Percentiles rank a stretch among this genome's conserved stretches.
These are phyloP conservation scores for Nymphalis io DNA, from an alignment of 1,140 invertebrate species.

Conservation along the genomic window DNA sequence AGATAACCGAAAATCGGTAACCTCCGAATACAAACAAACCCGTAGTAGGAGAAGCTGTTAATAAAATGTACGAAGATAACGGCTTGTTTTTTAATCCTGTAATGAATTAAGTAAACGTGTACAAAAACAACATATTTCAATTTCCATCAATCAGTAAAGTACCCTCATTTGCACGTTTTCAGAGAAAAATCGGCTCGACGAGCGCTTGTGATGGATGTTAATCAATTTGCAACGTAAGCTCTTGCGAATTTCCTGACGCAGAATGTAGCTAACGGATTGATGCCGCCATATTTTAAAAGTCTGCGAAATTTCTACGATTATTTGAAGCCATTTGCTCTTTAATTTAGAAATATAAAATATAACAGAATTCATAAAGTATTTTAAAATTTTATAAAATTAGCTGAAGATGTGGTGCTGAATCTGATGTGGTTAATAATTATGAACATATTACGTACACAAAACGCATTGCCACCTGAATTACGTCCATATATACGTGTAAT, in stretches of 20 bases:
- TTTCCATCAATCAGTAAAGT: neutral
- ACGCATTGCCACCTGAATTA: neutral
- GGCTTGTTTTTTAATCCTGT: neutral
- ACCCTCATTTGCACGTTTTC: slow-evolving; percentile 1
- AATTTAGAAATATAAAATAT: no score
- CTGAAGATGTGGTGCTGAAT: no score
- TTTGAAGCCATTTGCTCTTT: no score
- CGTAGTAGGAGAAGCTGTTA: no score
- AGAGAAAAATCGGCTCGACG: neutral
- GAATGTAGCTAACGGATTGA: neutral
- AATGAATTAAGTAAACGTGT: neutral
- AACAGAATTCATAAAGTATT: no score
- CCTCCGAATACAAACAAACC: no score
- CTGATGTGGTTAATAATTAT: no score
- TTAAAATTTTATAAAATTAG: no score
- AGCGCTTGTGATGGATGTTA: neutral
- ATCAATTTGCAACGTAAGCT: slow-evolving; percentile 7
- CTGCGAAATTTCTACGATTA: neutral
- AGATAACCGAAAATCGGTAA: no score
- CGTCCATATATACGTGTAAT: neutral
- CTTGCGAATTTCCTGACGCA: slow-evolving; percentile 1
- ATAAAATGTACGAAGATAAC: no score
- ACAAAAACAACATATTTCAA: slow-evolving; percentile 1
- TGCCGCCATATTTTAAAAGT: neutral
- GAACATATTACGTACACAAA: no score